Base-by-base conservation (phyloP, 1,140 invertebrate genomes). In the Batillaria attramentaria region DNA sequence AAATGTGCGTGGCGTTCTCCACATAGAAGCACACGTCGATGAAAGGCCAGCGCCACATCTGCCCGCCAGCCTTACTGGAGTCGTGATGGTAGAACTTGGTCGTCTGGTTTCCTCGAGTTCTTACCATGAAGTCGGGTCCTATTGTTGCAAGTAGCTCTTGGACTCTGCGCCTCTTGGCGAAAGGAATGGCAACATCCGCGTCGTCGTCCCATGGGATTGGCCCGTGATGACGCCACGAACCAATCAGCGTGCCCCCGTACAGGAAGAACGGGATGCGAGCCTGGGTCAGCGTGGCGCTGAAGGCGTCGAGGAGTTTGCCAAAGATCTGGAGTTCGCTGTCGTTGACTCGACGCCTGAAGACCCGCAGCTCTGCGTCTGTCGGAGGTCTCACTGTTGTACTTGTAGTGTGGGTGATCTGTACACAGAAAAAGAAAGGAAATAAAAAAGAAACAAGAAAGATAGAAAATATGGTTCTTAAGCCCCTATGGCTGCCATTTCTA, bases 21-120 rank as follows among this genome's bases (percentile, higher is more conserved):
- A 31, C 57, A 66, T 84, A 88, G 73, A 89, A 88, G 73, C 88
- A 89, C 42, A 89, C 84, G 66, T 89, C 88, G n/a, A 89, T 77
- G 74, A 84, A 89, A 20, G 88, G 88, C 87, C 87, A 89, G 31
- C 81, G 43, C 50, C 79, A 83, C 8, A 74, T 66, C 57, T 68
- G 46, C 28, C 81, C 43, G 2, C 42, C n/a, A 28, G 84, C 73
- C 5, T 60, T 72, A 0, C 65, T 42, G 6, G 75, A 16, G 24
- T 50, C 50, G 13, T 73, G 79, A 54, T 68, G 66, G 68, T 76
- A 86, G 41, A 87, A 86, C 76, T 87, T 87, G 83, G 83, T 87
- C 28, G 81, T 79, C 1, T n/a, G 6, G n/a, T 70, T 50, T 24
- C 33, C 20, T 16, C 73, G 73, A 3, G 33, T 20, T 3, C 13